A percentile compares a stretch with the other conserved stretches of the same genome.
Evolutionary conservation across 2,113 vertebrate species (phyloP).

Genomic region (Upupa epops): DNA sequence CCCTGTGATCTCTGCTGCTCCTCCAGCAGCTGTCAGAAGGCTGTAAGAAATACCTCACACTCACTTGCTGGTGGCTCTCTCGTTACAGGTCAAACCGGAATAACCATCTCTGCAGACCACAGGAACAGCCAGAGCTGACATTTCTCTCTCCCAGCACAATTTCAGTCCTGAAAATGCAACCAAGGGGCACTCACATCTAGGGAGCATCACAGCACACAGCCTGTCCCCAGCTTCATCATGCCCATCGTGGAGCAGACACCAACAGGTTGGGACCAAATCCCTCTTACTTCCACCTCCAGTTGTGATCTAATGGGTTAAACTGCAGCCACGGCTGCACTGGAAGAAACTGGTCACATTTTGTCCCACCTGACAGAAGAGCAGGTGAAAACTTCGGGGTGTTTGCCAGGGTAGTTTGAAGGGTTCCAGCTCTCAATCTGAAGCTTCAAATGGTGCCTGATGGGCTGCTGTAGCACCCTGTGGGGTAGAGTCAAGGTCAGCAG

Average conservation of each 20-base stretch:
- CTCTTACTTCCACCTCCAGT: too few relatives aligned
- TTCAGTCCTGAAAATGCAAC: background rate
- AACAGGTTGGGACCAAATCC: background rate
- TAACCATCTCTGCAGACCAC: background rate
- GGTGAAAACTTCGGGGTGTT: background rate
- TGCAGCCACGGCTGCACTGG: background rate
- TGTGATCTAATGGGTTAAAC: background rate
- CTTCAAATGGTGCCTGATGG: fast-evolving
- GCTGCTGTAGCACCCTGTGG: background rate
- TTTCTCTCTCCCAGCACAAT: background rate
- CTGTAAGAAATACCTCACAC: background rate
- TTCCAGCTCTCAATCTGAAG: background rate
- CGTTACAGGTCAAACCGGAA: background rate
- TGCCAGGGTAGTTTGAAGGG: fast-evolving
- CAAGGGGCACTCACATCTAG: fast-evolving
- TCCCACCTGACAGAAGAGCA: fast-evolving
- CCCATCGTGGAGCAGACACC: fast-evolving
- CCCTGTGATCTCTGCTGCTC: background rate
- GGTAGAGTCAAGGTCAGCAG: background rate
- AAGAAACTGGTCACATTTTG: background rate
- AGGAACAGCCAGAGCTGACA: background rate
- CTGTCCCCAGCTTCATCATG: background rate
- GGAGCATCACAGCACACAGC: background rate
- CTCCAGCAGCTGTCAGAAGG: background rate
- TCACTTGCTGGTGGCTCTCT: background rate